These are phyloP conservation scores for Scotopteryx bipunctaria DNA, from an alignment of 2,888 invertebrate species.

Conservation along the genomic window DNA sequence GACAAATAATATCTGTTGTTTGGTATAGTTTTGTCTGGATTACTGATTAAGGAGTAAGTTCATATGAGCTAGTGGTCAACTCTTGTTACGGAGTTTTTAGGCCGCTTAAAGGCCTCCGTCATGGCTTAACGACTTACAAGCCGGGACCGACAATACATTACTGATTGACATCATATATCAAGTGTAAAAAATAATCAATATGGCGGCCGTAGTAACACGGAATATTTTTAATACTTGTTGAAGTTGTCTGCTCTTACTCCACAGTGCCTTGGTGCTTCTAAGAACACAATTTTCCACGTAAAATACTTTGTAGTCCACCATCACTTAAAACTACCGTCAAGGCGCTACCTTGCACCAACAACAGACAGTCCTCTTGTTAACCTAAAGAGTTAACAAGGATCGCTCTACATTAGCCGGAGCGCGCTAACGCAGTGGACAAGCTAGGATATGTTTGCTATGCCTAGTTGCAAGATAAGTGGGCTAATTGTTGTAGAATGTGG, in stretches of 20 bases:
- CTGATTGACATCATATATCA: too few relatives aligned
- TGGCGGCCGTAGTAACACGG: not conserved
- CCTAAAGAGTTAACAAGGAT: constrained; percentile 80
- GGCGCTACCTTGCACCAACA: constrained; percentile 66
- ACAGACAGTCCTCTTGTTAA: constrained; percentile 75
- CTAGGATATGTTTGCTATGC: constrained; percentile 69
- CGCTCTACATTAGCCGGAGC: constrained; percentile 73
- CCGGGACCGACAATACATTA: too few relatives aligned
- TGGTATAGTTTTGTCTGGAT: too few relatives aligned
- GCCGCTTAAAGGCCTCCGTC: too few relatives aligned
- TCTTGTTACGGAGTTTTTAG: too few relatives aligned
- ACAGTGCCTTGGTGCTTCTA: not conserved
- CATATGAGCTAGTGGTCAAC: too few relatives aligned
- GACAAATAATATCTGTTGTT: too few relatives aligned
- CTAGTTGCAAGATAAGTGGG: constrained; percentile 77
- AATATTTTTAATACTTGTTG: not conserved
- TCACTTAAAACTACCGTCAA: constrained; percentile 31
- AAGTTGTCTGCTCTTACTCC: not conserved
- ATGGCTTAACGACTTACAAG: too few relatives aligned
- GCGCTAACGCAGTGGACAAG: constrained; percentile 76
- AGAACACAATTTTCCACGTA: not conserved
- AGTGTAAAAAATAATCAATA: too few relatives aligned
- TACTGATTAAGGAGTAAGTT: too few relatives aligned
- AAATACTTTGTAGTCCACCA: not conserved
- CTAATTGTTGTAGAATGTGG: constrained; percentile 78